phyloP scores from a whole-genome alignment of 2,888 invertebrate genomes.

The Cactoblastis cactorum region DNA sequence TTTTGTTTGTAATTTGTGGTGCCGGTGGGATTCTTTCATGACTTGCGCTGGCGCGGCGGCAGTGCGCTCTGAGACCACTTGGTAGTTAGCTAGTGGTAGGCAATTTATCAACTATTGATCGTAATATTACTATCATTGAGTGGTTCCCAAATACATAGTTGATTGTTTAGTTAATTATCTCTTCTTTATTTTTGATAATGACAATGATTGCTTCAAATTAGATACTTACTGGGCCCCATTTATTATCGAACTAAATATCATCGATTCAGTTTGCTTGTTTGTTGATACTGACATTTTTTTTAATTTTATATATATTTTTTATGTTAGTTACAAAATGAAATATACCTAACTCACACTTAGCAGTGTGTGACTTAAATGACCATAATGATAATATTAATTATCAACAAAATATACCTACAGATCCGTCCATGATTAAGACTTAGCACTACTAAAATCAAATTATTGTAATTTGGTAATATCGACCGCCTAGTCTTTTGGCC shows the following conservation, averaged over 20 bases:
- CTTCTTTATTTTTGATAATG: not conserved
- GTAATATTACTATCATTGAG: slow-evolving; percentile 27
- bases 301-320: no score
- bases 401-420: no score
- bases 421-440: not conserved
- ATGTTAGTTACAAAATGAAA: no score
- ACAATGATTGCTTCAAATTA: not conserved
- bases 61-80: slow-evolving; percentile 15
- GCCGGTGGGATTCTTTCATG: slow-evolving; percentile 68
- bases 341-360: no score
- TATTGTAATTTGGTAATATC: not conserved
- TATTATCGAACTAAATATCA: no score
- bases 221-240: no score
- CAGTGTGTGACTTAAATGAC: no score
- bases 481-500: not conserved
- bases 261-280: no score
- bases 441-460: not conserved
- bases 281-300: no score
- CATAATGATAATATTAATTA: no score
- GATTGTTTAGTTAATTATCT: slow-evolving; percentile 23
- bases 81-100: slow-evolving; percentile 46
- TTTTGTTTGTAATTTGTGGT: slow-evolving; percentile 72
- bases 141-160: slow-evolving; percentile 24
- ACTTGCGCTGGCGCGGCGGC: slow-evolving; percentile 49
- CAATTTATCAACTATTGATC: slow-evolving; percentile 59